Conservation (phyloP, 2,797 vertebrate species). For the Sebastes baramenuke region DNA sequence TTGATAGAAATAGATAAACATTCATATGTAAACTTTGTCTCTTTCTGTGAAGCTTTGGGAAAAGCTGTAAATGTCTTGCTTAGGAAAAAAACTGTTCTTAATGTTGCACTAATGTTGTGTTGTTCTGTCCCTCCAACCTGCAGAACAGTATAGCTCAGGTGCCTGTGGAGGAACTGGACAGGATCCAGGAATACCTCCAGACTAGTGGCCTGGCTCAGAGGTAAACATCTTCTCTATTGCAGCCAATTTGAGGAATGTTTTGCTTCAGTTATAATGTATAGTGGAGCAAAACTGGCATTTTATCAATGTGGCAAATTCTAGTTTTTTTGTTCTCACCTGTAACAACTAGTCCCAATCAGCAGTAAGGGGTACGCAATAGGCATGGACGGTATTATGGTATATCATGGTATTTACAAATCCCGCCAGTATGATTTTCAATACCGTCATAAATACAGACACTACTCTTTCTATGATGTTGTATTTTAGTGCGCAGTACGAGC, state of each 20-base stretch:
- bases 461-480: too few relatives aligned
- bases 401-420: too few relatives aligned
- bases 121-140: constrained; percentile 30
- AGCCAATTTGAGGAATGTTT: background rate
- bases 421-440: too few relatives aligned
- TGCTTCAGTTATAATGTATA: too few relatives aligned
- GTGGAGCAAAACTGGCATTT: too few relatives aligned
- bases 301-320: too few relatives aligned
- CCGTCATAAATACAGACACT: too few relatives aligned
- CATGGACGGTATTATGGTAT: too few relatives aligned
- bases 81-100: background rate
- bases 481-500: too few relatives aligned
- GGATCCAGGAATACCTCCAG: constrained; percentile 96
- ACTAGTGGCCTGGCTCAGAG: constrained; percentile 91
- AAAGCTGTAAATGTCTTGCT: background rate
- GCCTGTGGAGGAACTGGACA: constrained; percentile 92
- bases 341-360: too few relatives aligned
- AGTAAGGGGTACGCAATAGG: accelerated
- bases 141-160: constrained; percentile 94
- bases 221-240: constrained; percentile 68
- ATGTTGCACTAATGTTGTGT: background rate
- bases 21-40: background rate
- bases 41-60: background rate
- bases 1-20: background rate
- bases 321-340: too few relatives aligned